Evolutionary conservation across 2,797 vertebrate genomes (phyloP), one percentile per base, ranked within the genome.

Genomic region (Glossophaga mutica): DNA sequence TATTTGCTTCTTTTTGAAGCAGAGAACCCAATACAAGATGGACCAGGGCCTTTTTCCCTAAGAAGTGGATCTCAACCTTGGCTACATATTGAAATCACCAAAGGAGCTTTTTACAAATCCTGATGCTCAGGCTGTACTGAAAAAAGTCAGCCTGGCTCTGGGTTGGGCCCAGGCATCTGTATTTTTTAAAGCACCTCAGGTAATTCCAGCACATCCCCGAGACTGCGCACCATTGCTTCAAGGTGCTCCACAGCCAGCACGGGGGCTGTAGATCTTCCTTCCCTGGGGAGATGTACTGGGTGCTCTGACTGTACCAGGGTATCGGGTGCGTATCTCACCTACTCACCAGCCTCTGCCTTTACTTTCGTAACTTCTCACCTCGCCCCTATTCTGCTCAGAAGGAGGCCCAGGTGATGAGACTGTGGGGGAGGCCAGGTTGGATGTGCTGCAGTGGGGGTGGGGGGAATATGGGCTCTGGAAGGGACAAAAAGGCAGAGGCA

Each of bases 1-100:
- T 37, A 52, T 59, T 93, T 89, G 18, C 34, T 95, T 83, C 62
- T 87, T 67, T n/a, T 52, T 82, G 42, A 93, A 77, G 68, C 14
- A 87, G 83, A 86, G 29, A 94, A 87, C 44, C 4, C 59, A 73
- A 4, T 29, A 65, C 39, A n/a, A 39, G 32, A 34, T 65, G 86
- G 19, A 71, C 26, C 29, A 86, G 24, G 50, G 6, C 37, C 76
- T 82, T 81, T 92, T 93, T 50, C 65, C 78, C 44, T 86, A 71
- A 59, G 12, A 87, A 26, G 18, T 44, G 12, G 48, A 37, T 48
- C 65, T 92, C n/a, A 91, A 22, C 46, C 16, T 70, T 76, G 48
- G 74, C 71, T 96, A 86, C 22, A 44, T 34, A 67, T 57, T 67
- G 52, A 76, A 59, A 73, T 85, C 8, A 90, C 76, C 15, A 29